Conservation (phyloP, 2,113 vertebrate species). For the Phylloscopus whistleri region DNA sequence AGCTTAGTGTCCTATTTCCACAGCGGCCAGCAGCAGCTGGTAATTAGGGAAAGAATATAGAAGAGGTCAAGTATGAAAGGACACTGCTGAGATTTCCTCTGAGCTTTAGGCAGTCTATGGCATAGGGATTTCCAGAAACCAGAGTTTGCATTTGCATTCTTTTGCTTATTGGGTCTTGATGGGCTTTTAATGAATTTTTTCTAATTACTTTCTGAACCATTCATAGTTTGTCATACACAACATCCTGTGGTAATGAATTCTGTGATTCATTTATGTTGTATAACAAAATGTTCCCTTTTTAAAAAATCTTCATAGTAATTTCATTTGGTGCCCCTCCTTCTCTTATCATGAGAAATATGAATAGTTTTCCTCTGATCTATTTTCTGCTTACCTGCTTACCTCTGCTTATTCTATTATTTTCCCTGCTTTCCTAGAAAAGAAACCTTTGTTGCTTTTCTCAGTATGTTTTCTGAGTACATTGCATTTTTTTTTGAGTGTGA, state of each 20-base stretch:
- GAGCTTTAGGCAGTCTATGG: background rate
- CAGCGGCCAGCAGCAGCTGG: background rate
- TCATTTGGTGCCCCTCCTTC: background rate
- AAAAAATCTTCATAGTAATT: background rate
- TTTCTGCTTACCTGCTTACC: background rate
- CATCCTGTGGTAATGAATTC: background rate
- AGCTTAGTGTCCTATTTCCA: background rate
- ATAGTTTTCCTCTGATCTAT: background rate
- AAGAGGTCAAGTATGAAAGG: background rate
- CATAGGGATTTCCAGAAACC: background rate
- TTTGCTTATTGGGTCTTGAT: background rate
- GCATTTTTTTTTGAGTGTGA: background rate
- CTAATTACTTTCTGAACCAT: background rate
- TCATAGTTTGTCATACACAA: background rate
- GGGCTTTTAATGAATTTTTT: background rate
- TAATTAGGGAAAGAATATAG: background rate
- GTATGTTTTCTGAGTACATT: background rate
- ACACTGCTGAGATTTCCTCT: background rate
- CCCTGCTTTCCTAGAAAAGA: background rate
- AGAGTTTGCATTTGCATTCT: background rate
- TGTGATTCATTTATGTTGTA: background rate
- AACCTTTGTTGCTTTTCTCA: background rate
- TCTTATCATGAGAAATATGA: background rate
- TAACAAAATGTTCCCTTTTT: background rate
- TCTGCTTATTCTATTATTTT: background rate